Conservation (phyloP, 2,888 invertebrate species). For the Nasonia oneida region DNA sequence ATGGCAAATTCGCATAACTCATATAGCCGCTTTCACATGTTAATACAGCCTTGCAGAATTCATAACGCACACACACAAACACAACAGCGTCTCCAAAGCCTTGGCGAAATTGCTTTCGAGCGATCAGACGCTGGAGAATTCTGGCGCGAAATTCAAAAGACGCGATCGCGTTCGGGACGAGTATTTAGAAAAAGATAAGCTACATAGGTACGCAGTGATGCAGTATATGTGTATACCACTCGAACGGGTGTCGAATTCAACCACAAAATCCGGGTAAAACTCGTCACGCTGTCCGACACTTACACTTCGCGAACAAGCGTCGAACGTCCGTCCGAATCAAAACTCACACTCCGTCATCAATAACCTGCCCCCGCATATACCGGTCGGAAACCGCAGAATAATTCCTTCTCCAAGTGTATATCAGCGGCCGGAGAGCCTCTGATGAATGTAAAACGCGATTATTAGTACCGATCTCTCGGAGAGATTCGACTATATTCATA, state of each 20-base stretch:
- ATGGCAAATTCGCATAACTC: conserved; percentile 22
- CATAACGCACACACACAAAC: background rate
- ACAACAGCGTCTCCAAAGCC: background rate
- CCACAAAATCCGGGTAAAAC: background rate
- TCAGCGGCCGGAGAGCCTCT: conserved; percentile 41
- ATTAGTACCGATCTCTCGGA: conserved; percentile 65
- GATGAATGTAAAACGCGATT: conserved; percentile 71
- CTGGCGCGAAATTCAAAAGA: no score
- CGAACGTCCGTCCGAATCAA: background rate
- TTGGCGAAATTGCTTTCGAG: conserved; percentile 1
- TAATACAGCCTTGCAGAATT: conserved; percentile 12
- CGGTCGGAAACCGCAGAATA: background rate
- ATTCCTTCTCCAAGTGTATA: conserved; percentile 19
- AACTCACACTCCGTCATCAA: background rate
- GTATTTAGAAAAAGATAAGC: no score
- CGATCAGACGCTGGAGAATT: background rate
- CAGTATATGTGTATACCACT: no score
- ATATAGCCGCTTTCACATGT: conserved; percentile 22
- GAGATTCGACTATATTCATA: conserved; percentile 43
- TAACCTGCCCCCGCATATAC: background rate
- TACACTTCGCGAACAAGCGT: background rate
- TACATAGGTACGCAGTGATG: no score
- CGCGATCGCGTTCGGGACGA: no score
- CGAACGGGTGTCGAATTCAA: background rate
- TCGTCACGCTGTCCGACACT: background rate